phyloP scores from a whole-genome alignment of 2,113 vertebrate species.

The Felis chaus region DNA sequence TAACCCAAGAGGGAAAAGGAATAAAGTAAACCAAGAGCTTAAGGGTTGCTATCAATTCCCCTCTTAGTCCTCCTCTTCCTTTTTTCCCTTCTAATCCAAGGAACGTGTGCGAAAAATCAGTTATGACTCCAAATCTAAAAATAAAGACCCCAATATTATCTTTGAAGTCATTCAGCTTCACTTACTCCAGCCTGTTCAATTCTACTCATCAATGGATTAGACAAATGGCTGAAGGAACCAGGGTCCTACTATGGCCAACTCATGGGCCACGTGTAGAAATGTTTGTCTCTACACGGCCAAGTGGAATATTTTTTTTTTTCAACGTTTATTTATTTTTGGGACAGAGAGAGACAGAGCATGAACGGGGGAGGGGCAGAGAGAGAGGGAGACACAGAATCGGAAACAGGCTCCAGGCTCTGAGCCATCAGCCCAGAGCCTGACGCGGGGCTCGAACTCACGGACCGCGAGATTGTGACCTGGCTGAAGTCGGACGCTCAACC shows the following conservation, averaged over 20 bases:
- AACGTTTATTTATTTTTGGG: too few relatives aligned
- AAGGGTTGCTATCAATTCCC: background rate
- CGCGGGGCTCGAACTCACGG: too few relatives aligned
- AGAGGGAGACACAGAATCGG: too few relatives aligned
- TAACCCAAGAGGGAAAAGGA: background rate
- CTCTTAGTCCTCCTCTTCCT: background rate
- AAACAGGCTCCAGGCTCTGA: too few relatives aligned
- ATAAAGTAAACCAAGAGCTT: background rate
- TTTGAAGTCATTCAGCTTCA: too few relatives aligned
- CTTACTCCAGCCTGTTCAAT: background rate
- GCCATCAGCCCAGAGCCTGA: too few relatives aligned
- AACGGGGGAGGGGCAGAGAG: too few relatives aligned
- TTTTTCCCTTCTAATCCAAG: background rate
- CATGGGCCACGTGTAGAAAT: background rate
- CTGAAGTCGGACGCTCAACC: too few relatives aligned
- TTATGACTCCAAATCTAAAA: background rate
- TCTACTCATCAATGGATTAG: fast-evolving
- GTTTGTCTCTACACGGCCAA: too few relatives aligned
- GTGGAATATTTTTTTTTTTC: background rate
- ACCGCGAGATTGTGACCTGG: too few relatives aligned
- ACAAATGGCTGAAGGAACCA: background rate
- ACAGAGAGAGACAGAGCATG: too few relatives aligned
- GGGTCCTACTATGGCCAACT: background rate
- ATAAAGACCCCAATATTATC: background rate
- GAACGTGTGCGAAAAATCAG: background rate